Conservation (phyloP, 2,888 invertebrate species). For the Axea sp. region DNA sequence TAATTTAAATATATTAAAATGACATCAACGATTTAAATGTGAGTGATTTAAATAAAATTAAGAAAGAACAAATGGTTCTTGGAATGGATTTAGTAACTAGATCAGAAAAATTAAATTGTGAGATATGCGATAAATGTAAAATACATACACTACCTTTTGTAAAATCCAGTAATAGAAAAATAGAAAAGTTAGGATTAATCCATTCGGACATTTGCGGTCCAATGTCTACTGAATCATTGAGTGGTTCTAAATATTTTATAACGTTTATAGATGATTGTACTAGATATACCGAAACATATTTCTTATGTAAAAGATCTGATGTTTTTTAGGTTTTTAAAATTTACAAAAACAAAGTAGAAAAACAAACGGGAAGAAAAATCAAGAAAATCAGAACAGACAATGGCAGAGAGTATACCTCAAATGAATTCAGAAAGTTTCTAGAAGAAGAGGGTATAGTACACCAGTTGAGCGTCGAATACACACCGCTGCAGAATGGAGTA, state of each 20-base stretch:
- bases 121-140: constrained; percentile 57
- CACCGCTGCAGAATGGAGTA: constrained; percentile 69
- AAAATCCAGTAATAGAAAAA: constrained; percentile 35
- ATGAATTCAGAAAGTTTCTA: constrained; percentile 36
- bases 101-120: constrained; percentile 19
- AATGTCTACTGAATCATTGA: constrained; percentile 47
- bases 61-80: background rate
- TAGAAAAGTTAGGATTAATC: constrained; percentile 47
- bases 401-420: constrained; percentile 56
- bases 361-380: constrained; percentile 34
- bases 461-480: constrained; percentile 65
- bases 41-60: constrained; percentile 19
- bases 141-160: constrained; percentile 53
- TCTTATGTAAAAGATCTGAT: constrained; percentile 49
- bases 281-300: constrained; percentile 35
- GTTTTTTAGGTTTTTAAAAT: constrained; percentile 47
- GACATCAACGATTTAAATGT: constrained; percentile 35
- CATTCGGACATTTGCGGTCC: constrained; percentile 66
- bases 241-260: constrained; percentile 56
- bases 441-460: constrained; percentile 42
- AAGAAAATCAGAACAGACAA: constrained; percentile 59
- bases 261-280: constrained; percentile 57
- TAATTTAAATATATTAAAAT: constrained; percentile 11
- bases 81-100: constrained; percentile 42
- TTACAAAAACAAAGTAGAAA: constrained; percentile 47